These are phyloP conservation scores for Drosophila yakuba DNA, from an alignment of 1,140 invertebrate species.

Conservation along the genomic window DNA sequence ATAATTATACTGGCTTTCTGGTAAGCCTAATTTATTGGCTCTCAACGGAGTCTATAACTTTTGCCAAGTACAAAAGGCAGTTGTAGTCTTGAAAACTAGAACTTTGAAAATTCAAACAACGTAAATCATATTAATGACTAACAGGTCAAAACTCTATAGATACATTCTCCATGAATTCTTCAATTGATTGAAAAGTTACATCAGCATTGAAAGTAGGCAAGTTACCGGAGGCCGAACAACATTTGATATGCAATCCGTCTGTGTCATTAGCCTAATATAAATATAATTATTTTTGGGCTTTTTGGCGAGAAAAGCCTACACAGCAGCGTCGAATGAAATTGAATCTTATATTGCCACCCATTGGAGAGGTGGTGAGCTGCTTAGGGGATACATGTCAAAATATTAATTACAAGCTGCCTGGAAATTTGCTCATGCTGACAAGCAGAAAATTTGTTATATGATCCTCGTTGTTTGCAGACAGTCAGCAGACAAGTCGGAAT, in stretches of 20 bases:
- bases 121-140: background rate
- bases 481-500: slow-evolving; percentile 24
- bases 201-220: slow-evolving; percentile 5
- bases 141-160: background rate
- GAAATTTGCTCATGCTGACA: slow-evolving; percentile 42
- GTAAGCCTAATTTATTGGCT: background rate
- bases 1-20: slow-evolving; percentile 1
- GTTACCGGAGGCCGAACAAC: slow-evolving; percentile 45
- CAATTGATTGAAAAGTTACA: slow-evolving; percentile 23
- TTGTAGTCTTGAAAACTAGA: background rate
- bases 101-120: background rate
- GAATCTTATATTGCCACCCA: slow-evolving; percentile 15
- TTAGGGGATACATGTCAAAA: slow-evolving; percentile 32
- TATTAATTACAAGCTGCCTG: slow-evolving; percentile 69
- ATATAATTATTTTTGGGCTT: slow-evolving; percentile 27
- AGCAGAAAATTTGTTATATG: slow-evolving; percentile 59
- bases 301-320: slow-evolving; percentile 18
- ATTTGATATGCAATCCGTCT: slow-evolving; percentile 66
- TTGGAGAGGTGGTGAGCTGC: background rate
- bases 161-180: slow-evolving; percentile 3
- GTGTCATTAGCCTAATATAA: slow-evolving; percentile 52
- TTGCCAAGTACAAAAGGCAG: background rate
- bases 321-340: slow-evolving; percentile 36
- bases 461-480: slow-evolving; percentile 41
- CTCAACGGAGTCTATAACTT: background rate